A percentile compares a stretch with the other conserved stretches of the same genome.
phyloP scores from a whole-genome alignment of 2,888 invertebrate genomes.

The Caenorhabditis panamensis region DNA sequence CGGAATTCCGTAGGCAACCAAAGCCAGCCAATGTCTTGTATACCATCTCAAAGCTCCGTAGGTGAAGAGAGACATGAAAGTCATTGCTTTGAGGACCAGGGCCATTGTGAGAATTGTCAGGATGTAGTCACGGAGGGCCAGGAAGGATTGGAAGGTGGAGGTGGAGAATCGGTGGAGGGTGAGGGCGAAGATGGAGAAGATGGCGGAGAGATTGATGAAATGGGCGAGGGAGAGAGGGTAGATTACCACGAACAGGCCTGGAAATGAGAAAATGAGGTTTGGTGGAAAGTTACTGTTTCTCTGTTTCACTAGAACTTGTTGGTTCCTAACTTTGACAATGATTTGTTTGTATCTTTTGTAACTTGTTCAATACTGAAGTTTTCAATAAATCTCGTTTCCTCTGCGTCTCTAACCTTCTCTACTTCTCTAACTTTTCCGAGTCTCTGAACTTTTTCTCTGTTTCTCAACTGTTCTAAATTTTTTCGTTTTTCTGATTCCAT shows the following conservation, averaged over 20 bases:
- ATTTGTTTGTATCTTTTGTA: no score
- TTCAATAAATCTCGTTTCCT: no score
- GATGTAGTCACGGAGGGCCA: slow-evolving; percentile 56
- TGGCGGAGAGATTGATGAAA: slow-evolving; percentile 54
- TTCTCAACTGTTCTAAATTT: no score
- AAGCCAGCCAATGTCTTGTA: slow-evolving; percentile 65
- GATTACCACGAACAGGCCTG: slow-evolving; percentile 85
- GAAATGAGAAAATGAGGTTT: slow-evolving; percentile 5
- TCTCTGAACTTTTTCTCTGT: no score
- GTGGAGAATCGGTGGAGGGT: slow-evolving; percentile 30
- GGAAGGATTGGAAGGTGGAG: slow-evolving; percentile 13
- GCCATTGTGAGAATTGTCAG: slow-evolving; percentile 41
- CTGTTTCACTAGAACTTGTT: no score
- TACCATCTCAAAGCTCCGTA: slow-evolving; percentile 67
- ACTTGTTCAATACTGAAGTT: no score
- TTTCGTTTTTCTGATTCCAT: no score
- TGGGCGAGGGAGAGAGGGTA: slow-evolving; percentile 83
- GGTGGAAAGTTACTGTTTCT: no score
- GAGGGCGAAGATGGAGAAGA: slow-evolving; percentile 35
- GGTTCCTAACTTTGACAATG: no score
- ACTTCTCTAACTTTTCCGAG: no score
- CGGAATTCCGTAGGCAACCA: slow-evolving; percentile 66
- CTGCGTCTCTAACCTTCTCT: no score
- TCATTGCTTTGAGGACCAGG: slow-evolving; percentile 45
- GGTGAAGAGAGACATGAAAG: slow-evolving; percentile 53